Base-by-base conservation (phyloP, 2,113 vertebrate genomes). In the Arothron firmamentum region DNA sequence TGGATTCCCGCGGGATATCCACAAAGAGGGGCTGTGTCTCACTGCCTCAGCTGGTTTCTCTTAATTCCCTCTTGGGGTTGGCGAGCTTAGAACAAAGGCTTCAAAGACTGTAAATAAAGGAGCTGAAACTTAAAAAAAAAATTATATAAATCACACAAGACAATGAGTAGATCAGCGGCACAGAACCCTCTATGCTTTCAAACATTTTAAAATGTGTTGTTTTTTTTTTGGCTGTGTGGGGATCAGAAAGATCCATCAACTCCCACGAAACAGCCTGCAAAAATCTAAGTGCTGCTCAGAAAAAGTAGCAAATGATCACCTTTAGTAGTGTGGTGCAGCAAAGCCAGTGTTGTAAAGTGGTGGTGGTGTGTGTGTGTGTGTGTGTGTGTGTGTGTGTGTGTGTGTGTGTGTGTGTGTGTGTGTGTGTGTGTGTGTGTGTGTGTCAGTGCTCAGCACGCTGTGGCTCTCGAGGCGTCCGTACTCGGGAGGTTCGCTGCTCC, bases 401-500 rank as follows among this genome's bases (percentile, higher is more conserved):
- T 3, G 2, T 28, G 25, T 28, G 25, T 28, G 25, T 38, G 45
- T 49, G 25, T 70, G 25, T 7, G 25, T 5, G 25, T 3, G 2
- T 28, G 25, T 28, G 25, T 28, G 25, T 38, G 45, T 49, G 25
- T 70, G 20, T 59, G 38, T 42, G 10, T 70, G n/a, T 52, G 46
- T 65, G 28, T 53, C 52, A 95, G 94, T 96, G 94, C 59, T 93
- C 88, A 0, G 94, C 93, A 0, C 82, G 82, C 1, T 95, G 94
- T 0, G 92, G 93, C 6, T 38, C 60, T 0, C 77, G 77, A 2
- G 94, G 93, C 1, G 79, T 83, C 0, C 89, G 87, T 68, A 90
- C 74, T 60, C 89, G 94, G 47, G 93, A 94, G 18, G 93, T 94
- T 18, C 92, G 92, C 25, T 96, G 94, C 85, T 94, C 94, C 0